Conservation (phyloP, 2,797 vertebrate species). For the Pygocentrus nattereri region DNA sequence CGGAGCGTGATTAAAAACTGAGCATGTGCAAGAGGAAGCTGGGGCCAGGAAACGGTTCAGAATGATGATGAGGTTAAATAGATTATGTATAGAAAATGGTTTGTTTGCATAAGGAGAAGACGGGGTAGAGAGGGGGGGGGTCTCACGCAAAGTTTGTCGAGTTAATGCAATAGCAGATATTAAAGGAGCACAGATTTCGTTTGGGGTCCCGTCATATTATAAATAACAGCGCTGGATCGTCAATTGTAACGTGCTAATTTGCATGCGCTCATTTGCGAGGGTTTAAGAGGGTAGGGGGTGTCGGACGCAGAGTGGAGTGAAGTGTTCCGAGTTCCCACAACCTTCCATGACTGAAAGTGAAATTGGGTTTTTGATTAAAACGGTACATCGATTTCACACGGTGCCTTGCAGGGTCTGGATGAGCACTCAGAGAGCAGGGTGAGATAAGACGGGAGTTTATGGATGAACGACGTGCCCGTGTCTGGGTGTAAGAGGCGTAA, state of each 20-base stretch:
- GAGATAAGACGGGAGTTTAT: constrained; percentile 65
- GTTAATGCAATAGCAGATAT: neutral
- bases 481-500: constrained; percentile 26
- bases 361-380: constrained; percentile 56
- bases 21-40: constrained; percentile 13
- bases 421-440: constrained; percentile 42
- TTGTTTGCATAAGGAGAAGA: neutral
- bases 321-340: constrained; percentile 15
- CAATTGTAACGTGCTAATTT: constrained; percentile 1
- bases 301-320: neutral
- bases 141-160: neutral
- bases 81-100: neutral
- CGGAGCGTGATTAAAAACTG: neutral
- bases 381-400: constrained; percentile 56
- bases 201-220: neutral
- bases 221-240: neutral
- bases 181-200: neutral
- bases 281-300: neutral
- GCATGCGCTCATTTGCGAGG: neutral
- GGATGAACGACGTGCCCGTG: constrained; percentile 39
- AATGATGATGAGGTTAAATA: constrained; percentile 7
- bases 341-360: constrained; percentile 40
- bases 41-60: neutral
- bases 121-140: constrained; percentile 9
- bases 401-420: constrained; percentile 57